phyloP scores from a whole-genome alignment of 2,888 invertebrate species.

The Punctoribates punctum region DNA sequence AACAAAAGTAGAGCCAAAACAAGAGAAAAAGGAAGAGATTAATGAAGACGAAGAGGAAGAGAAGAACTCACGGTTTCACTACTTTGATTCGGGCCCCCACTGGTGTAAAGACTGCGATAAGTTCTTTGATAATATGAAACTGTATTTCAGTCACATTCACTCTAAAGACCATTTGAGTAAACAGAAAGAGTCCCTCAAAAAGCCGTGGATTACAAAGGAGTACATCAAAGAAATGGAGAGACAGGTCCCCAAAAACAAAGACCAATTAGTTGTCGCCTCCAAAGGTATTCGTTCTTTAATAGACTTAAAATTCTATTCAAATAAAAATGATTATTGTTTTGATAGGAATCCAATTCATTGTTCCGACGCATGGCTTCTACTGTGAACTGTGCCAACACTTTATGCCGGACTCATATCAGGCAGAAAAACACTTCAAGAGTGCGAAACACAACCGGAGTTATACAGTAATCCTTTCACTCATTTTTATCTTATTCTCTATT shows the following conservation, averaged over 20 bases:
- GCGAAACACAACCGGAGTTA: conserved; percentile 15
- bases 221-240: conserved; percentile 3
- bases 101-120: conserved; percentile 10
- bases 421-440: conserved; percentile 1
- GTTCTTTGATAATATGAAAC: neutral
- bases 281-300: neutral
- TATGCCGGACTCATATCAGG: neutral
- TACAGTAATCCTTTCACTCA: neutral
- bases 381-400: conserved; percentile 5
- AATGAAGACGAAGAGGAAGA: conserved; percentile 8
- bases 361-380: neutral
- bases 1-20: neutral
- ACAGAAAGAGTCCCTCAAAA: neutral
- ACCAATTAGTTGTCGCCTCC: neutral
- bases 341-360: conserved; percentile 15
- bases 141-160: conserved; percentile 23
- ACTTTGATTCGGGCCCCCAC: conserved; percentile 23
- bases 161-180: neutral
- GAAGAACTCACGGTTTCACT: conserved; percentile 3
- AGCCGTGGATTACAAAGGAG: conserved; percentile 20
- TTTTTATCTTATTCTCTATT: neutral
- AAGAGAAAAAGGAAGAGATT: neutral
- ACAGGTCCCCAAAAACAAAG: neutral
- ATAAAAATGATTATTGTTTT: neutral
- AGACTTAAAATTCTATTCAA: neutral